Evolutionary conservation across 2,797 vertebrate species (phyloP).

Genomic region (Hemitrygon akajei): DNA sequence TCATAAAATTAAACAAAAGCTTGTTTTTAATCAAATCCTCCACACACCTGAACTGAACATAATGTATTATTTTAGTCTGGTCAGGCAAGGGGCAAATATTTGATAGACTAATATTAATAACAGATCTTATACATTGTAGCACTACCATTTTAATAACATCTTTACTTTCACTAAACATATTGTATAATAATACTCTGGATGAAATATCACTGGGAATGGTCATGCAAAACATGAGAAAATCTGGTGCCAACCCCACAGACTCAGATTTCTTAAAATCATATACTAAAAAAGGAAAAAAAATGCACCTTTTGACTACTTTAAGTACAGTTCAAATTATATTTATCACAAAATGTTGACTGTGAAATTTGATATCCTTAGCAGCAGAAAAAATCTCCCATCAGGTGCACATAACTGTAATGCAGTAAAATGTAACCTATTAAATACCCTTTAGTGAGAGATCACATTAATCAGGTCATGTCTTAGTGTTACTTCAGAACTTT

Average conservation of each 20-base stretch:
- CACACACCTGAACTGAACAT: neutral
- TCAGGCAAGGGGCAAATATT: neutral
- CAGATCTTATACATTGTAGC: neutral
- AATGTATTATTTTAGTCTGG: neutral
- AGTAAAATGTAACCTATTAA: no score
- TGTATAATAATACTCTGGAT: neutral
- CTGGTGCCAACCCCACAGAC: neutral
- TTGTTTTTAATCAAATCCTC: neutral
- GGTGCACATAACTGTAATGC: neutral
- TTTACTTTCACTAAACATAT: neutral
- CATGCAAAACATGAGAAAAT: neutral
- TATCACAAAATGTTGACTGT: neutral
- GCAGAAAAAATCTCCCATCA: neutral
- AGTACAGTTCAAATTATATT: neutral
- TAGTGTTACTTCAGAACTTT: neutral
- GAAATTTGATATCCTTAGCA: neutral
- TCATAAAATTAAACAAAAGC: slow-evolving; percentile 3
- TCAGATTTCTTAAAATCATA: neutral
- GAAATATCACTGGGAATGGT: neutral
- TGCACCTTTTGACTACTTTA: neutral
- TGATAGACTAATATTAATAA: neutral
- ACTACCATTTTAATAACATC: neutral
- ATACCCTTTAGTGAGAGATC: neutral
- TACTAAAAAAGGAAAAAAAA: neutral
- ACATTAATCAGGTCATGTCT: neutral